Evolutionary conservation across 2,888 invertebrate species (phyloP), one percentile per base, ranked within the genome.

Genomic region (Dryobotodes eremita): DNA sequence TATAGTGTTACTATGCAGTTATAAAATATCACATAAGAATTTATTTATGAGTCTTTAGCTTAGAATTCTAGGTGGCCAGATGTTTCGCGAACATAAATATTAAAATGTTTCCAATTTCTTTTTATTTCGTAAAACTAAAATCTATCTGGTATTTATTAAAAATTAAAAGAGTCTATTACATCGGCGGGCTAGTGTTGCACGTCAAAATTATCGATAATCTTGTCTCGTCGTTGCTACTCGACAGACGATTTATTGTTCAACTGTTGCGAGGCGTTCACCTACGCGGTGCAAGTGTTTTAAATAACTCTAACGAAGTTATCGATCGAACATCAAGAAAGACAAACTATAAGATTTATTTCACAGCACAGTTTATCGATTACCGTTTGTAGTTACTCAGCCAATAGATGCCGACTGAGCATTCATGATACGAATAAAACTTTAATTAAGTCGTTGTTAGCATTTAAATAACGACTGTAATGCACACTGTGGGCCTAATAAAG

Each of bases 241-340:
- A 93, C 91, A 87, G 91, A 89, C 88, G 91, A 95, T 95, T 94
- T 95, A 95, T 94, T 92, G 93, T 94, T 92, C 89, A 88, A 91
- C 88, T 90, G 90, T 91, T 89, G 84, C 84, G 86, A 82, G 88
- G 90, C 89, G 90, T 91, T 93, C 94, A 91, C 94, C 93, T 94
- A 93, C 93, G 93, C 92, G 87, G 79, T 84, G 86, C 82, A 87
- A 89, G 81, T 90, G 91, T 93, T 93, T 94, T 93, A 94, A 95
- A 94, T 93, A 94, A 92, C 90, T 91, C 90, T 89, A 88, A 90
- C 91, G 92, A 94, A 94, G 87, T 89, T 93, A 94, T 95, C 95
- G 90, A 90, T 90, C 88, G 87, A 91, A 92, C 90, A 91, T 91
- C 89, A 88, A 87, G 84, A 87, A 79, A 86, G 80, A 82, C 86